Conservation (phyloP, 1,140 invertebrate genomes). For the Magallana ariakensis region DNA sequence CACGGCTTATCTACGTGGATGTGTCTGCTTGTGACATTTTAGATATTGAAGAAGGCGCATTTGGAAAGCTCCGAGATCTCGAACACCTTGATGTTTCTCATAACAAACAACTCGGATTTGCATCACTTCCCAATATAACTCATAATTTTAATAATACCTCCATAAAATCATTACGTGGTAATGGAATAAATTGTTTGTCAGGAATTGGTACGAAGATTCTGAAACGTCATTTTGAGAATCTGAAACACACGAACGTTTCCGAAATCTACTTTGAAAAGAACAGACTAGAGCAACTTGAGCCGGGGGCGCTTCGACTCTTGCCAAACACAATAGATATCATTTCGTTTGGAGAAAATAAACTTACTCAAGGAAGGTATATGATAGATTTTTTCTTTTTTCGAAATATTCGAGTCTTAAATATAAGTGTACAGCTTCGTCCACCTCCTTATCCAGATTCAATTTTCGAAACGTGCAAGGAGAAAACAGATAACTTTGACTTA, state of each 20-base stretch:
- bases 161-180: background rate
- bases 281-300: background rate
- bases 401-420: background rate
- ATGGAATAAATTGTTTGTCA: background rate
- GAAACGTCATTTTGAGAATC: background rate
- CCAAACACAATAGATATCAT: background rate
- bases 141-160: background rate
- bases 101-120: conserved; percentile 4
- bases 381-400: background rate
- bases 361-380: background rate
- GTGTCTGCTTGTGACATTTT: background rate
- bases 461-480: background rate
- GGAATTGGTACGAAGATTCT: background rate
- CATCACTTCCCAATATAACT: conserved; percentile 1
- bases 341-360: conserved; percentile 8
- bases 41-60: conserved; percentile 13
- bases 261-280: conserved; percentile 17
- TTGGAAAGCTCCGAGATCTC: background rate
- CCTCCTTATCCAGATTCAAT: background rate
- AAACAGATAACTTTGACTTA: background rate
- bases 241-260: background rate
- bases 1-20: background rate
- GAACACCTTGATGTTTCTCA: conserved; percentile 3
- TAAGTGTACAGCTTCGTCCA: background rate
- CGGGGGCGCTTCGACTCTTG: background rate